These are phyloP conservation scores for Acinonyx jubatus DNA, from an alignment of 2,113 vertebrate species.

Conservation along the genomic window DNA sequence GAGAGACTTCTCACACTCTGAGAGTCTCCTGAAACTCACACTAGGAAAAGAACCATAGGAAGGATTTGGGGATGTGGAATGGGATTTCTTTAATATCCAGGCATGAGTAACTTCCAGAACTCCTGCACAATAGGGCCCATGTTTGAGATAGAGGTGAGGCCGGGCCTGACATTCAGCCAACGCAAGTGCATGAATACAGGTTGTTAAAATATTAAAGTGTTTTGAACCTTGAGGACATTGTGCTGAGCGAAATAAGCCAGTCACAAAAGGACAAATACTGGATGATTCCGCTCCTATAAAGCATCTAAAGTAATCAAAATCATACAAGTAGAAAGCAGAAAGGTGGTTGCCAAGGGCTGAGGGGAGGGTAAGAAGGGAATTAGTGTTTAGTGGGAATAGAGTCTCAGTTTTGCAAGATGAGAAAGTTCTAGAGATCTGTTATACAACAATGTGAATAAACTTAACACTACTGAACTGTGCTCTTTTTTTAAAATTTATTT, in stretches of 20 bases:
- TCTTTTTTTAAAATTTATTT: background rate
- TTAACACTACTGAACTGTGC: background rate
- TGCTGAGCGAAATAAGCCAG: background rate
- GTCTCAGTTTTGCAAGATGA: conserved; percentile 5
- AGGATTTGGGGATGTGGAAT: background rate
- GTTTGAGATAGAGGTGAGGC: background rate
- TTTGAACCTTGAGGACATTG: background rate
- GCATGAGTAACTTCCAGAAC: background rate
- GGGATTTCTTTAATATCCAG: background rate
- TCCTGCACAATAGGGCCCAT: background rate
- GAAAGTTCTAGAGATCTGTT: background rate
- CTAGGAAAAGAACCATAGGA: background rate
- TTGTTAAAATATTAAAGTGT: background rate
- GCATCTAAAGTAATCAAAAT: background rate
- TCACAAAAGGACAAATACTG: background rate
- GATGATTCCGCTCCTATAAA: background rate
- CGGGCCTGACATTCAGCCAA: background rate
- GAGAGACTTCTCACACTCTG: background rate
- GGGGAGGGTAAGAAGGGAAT: background rate
- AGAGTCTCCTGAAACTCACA: background rate
- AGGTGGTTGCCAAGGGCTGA: background rate
- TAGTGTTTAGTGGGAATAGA: background rate
- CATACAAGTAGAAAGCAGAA: background rate
- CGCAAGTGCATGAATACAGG: background rate
- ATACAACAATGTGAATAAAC: background rate